phyloP scores from a whole-genome alignment of 2,888 invertebrate genomes.

The Lasioglossum oenotherae region DNA sequence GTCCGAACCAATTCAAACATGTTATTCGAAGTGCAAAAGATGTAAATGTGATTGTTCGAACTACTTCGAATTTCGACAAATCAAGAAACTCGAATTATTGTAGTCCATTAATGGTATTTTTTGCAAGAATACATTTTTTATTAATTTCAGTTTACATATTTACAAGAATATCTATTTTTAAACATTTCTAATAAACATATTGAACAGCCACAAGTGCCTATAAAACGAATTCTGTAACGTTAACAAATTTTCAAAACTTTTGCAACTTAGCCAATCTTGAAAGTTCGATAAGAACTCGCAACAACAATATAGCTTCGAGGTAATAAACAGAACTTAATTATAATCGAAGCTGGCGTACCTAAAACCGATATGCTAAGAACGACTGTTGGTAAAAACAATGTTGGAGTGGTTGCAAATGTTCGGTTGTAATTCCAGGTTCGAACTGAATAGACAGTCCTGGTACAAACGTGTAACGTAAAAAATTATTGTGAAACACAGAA shows the following conservation, averaged over 20 bases:
- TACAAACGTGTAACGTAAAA: constrained; percentile 9
- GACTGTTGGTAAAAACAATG: background rate
- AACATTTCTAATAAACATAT: background rate
- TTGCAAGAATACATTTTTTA: too few species aligned
- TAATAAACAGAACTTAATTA: background rate
- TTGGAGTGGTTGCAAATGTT: background rate
- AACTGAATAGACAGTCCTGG: background rate
- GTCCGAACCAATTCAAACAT: too few species aligned
- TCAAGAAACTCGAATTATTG: background rate
- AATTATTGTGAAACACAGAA: constrained; percentile 1
- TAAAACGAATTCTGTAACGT: background rate
- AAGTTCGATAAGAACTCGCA: background rate
- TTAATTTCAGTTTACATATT: background rate
- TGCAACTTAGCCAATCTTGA: background rate
- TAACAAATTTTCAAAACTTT: background rate
- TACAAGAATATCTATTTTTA: background rate
- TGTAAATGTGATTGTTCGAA: background rate
- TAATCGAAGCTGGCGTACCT: background rate
- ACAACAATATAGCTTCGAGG: background rate
- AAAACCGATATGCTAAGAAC: background rate
- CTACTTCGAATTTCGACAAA: background rate
- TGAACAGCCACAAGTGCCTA: background rate
- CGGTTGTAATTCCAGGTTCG: background rate
- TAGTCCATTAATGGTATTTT: background rate
- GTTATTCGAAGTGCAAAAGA: too few species aligned